Evolutionary conservation across 2,888 invertebrate genomes (phyloP), one percentile per base, ranked within the genome.

Genomic region (Stenoptilia bipunctidactyla): DNA sequence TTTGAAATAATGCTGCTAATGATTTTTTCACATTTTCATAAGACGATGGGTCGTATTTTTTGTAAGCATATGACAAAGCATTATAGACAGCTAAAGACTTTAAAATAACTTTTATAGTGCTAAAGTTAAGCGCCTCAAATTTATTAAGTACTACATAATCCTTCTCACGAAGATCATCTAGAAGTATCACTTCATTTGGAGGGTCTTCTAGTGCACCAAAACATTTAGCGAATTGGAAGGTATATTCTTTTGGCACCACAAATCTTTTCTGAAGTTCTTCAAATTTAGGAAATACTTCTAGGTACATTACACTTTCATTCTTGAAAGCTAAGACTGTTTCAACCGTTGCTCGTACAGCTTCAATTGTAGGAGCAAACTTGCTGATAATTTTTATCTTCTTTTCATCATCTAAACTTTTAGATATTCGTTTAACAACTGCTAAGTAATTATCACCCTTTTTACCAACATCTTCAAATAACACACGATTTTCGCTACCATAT

Each of bases 41-140:
- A 0, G 44, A 46, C 1, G 58, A 53, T 0, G 61, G 60, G n/a
- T 70, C 58, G 25, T 51, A 52, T 8, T 51, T 34, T 42, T 56
- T 71, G 1, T 69, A 34, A 0, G 51, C 62, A 38, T 50, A 70
- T 1, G 71, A 70, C 6, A 70, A 42, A 1, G 70, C 58, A 49
- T 74, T 72, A 1, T 52, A 54, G 2, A 48, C 52, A 1, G 66
- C 69, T 15, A 72, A 47, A 42, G 56, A 60, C 43, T 56, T 63
- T 0, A 74, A 41, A 0, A 58, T 52, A 10, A 57, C 39, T 45
- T 47, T 58, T 0, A 70, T 44, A 20, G 9, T 9, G 6, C 41
- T 39, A 25, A 39, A 25, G 0, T 36, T 20, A 1, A 44, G 27
- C 1, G 41, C 12, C 15, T 25, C 15, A 5, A 54, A 48, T 47